Conservation (phyloP, 2,888 invertebrate genomes). For the Pogonocherus hispidulus region DNA sequence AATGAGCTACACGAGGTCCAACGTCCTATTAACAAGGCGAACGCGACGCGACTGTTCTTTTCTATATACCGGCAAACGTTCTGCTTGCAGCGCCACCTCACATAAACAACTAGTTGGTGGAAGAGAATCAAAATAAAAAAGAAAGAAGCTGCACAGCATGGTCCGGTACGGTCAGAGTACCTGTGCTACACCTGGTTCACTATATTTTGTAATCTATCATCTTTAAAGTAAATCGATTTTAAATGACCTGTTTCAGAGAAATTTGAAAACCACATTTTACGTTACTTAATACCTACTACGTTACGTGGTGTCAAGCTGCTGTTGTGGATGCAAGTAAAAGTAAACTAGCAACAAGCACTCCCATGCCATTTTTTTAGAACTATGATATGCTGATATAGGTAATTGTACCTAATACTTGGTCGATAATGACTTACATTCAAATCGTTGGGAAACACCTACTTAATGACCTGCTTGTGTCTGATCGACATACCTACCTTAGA, state of each 20-base stretch:
- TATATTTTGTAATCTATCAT: constrained; percentile 28
- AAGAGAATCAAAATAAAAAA: constrained; percentile 41
- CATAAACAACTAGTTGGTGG: constrained; percentile 49
- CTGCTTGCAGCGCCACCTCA: constrained; percentile 59
- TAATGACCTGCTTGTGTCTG: constrained; percentile 26
- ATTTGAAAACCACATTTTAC: constrained; percentile 11
- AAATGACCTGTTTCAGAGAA: constrained; percentile 22
- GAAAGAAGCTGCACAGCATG: constrained; percentile 37
- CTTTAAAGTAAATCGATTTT: constrained; percentile 32
- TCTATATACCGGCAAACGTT: constrained; percentile 58
- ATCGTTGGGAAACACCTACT: constrained; percentile 26
- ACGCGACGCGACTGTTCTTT: constrained; percentile 55
- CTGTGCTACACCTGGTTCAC: constrained; percentile 32
- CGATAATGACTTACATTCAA: constrained; percentile 23
- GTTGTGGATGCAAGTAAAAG: constrained; percentile 11
- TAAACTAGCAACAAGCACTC: constrained; percentile 24
- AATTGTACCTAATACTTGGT: constrained; percentile 17
- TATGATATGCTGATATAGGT: constrained; percentile 27
- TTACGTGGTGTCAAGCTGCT: not conserved
- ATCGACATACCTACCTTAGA: not conserved
- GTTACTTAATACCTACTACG: not conserved
- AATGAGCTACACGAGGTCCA: constrained; percentile 36
- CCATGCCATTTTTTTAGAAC: constrained; percentile 12
- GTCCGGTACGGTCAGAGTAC: constrained; percentile 27
- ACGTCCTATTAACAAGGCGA: constrained; percentile 51